Evolutionary conservation across 2,113 vertebrate species (phyloP).

Genomic region (Cyprichromis sp.): DNA sequence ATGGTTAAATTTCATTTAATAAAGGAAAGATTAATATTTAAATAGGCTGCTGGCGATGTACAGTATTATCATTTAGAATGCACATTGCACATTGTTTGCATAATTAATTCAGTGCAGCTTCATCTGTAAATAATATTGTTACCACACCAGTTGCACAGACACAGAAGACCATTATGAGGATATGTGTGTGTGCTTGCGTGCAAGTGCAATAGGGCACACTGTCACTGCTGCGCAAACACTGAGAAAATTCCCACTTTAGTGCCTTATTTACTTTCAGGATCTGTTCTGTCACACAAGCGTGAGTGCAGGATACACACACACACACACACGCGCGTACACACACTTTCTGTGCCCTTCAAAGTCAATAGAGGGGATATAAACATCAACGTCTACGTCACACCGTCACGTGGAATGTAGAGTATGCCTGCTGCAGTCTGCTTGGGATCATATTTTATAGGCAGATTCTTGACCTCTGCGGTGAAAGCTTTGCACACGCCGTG

Average conservation of each 20-base stretch:
- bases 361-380: conserved; percentile 13
- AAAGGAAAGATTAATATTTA: conserved; percentile 49
- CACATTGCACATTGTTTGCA: conserved; percentile 39
- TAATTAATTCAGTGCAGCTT: conserved; percentile 39
- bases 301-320: background rate
- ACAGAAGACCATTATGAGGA: background rate
- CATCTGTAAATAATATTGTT: conserved; percentile 45
- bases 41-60: conserved; percentile 20
- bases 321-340: background rate
- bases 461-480: background rate
- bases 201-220: background rate
- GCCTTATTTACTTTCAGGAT: conserved; percentile 35
- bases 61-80: conserved; percentile 32
- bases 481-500: background rate
- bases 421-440: background rate
- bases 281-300: conserved; percentile 18
- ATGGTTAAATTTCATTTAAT: conserved; percentile 36
- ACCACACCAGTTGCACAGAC: background rate
- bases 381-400: conserved; percentile 9
- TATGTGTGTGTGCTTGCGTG: background rate
- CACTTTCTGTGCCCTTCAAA: conserved; percentile 7
- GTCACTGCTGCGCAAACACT: conserved; percentile 27
- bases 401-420: conserved; percentile 16
- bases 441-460: background rate
- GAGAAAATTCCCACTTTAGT: conserved; percentile 31